Conservation (phyloP, 2,797 vertebrate species). For the Stomatorhinus walkeri region DNA sequence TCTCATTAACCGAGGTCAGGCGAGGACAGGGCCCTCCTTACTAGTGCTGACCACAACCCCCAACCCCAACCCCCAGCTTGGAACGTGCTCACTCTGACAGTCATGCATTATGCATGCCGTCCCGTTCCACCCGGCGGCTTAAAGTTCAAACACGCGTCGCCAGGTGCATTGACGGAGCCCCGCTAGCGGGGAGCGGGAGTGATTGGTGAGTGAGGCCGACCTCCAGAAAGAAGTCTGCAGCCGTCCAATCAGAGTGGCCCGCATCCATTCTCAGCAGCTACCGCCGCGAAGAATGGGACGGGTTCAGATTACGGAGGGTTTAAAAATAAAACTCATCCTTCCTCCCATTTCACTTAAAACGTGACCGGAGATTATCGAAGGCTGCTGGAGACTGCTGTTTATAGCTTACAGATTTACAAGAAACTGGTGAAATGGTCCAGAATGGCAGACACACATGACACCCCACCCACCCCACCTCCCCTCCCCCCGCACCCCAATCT, state of each 20-base stretch:
- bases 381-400: background rate
- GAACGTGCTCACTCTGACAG: background rate
- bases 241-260: background rate
- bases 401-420: background rate
- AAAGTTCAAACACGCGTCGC: background rate
- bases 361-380: background rate
- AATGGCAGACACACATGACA: background rate
- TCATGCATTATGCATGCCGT: conserved; percentile 5
- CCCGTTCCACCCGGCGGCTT: background rate
- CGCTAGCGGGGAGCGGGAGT: background rate
- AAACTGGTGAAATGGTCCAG: background rate
- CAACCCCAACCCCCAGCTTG: background rate
- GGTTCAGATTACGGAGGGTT: background rate
- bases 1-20: background rate
- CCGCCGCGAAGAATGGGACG: background rate
- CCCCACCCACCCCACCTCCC: background rate
- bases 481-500: background rate
- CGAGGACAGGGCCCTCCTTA: background rate
- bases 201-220: background rate
- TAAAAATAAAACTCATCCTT: background rate
- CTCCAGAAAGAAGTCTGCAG: background rate
- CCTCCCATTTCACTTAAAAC: background rate
- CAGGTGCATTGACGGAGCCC: background rate
- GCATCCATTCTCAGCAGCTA: background rate
- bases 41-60: background rate